phyloP scores from a whole-genome alignment of 2,797 vertebrate species.

The Orientallactaga sibirica region DNA sequence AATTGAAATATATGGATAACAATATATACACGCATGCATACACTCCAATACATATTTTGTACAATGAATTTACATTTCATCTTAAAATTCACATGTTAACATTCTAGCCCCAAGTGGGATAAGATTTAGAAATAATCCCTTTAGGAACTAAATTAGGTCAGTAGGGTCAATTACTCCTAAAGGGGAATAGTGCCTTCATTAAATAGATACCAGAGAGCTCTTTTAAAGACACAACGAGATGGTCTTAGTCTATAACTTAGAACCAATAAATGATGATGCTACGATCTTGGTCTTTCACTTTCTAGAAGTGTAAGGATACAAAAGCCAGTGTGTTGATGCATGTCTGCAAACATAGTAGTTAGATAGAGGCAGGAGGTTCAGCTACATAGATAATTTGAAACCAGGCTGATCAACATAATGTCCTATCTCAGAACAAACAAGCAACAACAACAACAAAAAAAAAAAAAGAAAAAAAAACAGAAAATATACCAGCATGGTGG shows the following conservation, averaged over 20 bases:
- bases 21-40: neutral
- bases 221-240: neutral
- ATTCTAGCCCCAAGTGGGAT: neutral
- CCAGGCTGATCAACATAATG: too few species aligned
- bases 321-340: too few species aligned
- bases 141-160: neutral
- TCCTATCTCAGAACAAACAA: too few species aligned
- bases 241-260: neutral
- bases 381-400: too few species aligned
- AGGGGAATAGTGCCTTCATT: neutral
- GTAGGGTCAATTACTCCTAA: neutral
- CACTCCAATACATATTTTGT: neutral
- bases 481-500: too few species aligned
- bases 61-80: neutral
- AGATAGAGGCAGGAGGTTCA: too few species aligned
- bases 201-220: neutral
- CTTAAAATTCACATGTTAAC: too few species aligned
- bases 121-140: neutral
- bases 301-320: neutral
- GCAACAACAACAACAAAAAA: too few species aligned
- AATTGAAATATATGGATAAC: neutral
- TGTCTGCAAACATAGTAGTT: too few species aligned
- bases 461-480: too few species aligned
- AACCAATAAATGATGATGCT: neutral
- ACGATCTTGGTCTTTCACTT: neutral